Percentiles rank a stretch among this genome's conserved stretches.
These are phyloP conservation scores for Ambastaia sidthimunki DNA, from an alignment of 2,797 vertebrate species.

Conservation along the genomic window DNA sequence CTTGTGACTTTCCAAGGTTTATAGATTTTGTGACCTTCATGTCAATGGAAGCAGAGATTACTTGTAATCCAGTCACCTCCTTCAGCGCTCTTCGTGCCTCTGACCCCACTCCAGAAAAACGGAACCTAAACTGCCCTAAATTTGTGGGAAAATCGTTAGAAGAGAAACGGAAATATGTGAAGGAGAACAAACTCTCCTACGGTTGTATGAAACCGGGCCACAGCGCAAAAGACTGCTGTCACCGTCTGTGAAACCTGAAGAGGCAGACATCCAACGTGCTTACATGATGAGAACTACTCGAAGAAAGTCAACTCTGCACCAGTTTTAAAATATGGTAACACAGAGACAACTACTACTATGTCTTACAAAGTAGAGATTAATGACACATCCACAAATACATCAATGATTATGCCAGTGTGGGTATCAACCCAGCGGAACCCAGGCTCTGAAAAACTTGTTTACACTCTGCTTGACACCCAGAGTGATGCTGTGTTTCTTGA, in stretches of 20 bases:
- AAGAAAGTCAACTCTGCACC: too few relatives aligned
- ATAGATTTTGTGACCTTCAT: neutral
- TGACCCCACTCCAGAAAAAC: neutral
- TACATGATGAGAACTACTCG: conserved; percentile 17
- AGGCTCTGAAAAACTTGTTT: neutral
- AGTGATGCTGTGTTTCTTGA: neutral
- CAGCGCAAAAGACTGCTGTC: neutral
- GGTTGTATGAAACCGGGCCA: conserved; percentile 32
- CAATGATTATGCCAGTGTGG: neutral
- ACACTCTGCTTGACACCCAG: conserved; percentile 8
- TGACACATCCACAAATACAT: too few relatives aligned
- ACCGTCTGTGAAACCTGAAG: conserved; percentile 14
- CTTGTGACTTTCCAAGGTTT: conserved; percentile 31
- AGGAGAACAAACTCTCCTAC: conserved; percentile 30
- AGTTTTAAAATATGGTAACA: too few relatives aligned
- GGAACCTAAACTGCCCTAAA: neutral
- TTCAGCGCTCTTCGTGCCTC: conserved; percentile 8
- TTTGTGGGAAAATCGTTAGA: conserved; percentile 13
- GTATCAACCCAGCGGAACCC: neutral
- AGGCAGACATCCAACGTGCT: conserved; percentile 9
- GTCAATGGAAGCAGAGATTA: conserved; percentile 23
- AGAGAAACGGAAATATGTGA: conserved; percentile 10
- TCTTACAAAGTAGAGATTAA: neutral
- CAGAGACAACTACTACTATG: too few relatives aligned
- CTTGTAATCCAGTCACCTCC: conserved; percentile 44